These are phyloP conservation scores for Keiferia lycopersicella DNA, from an alignment of 2,888 invertebrate species.

Conservation along the genomic window DNA sequence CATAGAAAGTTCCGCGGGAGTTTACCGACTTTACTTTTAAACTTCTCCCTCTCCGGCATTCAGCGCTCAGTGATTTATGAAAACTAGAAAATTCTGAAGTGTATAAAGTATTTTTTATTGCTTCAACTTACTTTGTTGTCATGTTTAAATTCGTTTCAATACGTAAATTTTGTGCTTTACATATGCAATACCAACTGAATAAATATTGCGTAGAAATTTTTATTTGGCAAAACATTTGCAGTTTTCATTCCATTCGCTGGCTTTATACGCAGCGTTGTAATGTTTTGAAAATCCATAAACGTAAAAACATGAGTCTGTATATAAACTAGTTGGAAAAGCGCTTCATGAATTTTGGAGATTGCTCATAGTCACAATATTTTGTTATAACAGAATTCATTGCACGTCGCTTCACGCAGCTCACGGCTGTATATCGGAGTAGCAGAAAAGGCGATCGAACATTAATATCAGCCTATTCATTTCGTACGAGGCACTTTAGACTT, in stretches of 20 bases:
- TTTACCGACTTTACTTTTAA: conserved; percentile 70
- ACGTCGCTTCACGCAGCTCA: conserved; percentile 22
- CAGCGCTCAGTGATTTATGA: conserved; percentile 72
- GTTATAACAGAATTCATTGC: conserved; percentile 24
- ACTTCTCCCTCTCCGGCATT: conserved; percentile 64
- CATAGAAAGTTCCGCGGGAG: conserved; percentile 66
- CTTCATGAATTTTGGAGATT: conserved; percentile 16
- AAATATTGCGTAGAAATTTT: conserved; percentile 35
- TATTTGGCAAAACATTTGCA: conserved; percentile 33
- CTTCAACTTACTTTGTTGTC: conserved; percentile 57
- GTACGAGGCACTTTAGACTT: conserved; percentile 60
- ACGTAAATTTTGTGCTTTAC: conserved; percentile 44
- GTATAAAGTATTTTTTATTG: conserved; percentile 64
- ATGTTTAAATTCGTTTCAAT: conserved; percentile 57
- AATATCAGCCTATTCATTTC: conserved; percentile 59
- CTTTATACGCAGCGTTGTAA: conserved; percentile 26
- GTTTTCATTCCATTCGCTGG: conserved; percentile 32
- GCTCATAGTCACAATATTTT: conserved; percentile 22
- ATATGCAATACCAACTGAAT: conserved; percentile 35
- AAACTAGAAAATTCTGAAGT: conserved; percentile 69
- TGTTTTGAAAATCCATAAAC: conserved; percentile 28
- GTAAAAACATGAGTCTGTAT: conserved; percentile 21
- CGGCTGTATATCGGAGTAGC: conserved; percentile 25
- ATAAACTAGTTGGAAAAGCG: conserved; percentile 19
- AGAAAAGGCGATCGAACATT: conserved; percentile 45